phyloP scores from a whole-genome alignment of 2,888 invertebrate species.

The Meta bourneti region DNA sequence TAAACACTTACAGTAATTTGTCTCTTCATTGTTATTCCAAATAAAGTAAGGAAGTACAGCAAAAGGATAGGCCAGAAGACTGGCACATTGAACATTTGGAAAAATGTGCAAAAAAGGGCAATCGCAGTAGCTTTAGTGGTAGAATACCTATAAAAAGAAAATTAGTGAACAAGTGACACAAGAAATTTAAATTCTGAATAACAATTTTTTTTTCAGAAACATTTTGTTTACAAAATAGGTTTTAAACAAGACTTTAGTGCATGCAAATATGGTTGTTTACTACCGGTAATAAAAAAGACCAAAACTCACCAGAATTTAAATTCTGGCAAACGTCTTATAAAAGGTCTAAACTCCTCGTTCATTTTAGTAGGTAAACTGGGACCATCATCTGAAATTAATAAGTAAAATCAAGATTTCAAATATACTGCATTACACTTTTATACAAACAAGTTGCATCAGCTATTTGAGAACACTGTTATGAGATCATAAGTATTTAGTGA shows the following conservation, averaged over 20 bases:
- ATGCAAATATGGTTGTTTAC: background rate
- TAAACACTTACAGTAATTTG: slow-evolving; percentile 93
- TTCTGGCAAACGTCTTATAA: slow-evolving; percentile 96
- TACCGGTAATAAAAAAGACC: background rate
- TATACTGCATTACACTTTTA: background rate
- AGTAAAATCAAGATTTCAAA: slow-evolving; percentile 3
- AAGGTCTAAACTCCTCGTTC: slow-evolving; percentile 98
- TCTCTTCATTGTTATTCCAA: slow-evolving; percentile 99
- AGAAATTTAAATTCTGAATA: too few species aligned
- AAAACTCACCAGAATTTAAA: slow-evolving; percentile 95
- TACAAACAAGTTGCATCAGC: too few species aligned
- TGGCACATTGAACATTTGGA: slow-evolving; percentile 98
- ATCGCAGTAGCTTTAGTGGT: slow-evolving; percentile 96
- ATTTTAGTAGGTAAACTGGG: slow-evolving; percentile 96
- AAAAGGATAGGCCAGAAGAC: slow-evolving; percentile 99
- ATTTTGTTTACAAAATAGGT: background rate
- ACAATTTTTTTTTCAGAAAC: too few species aligned
- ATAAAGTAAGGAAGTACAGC: slow-evolving; percentile 99
- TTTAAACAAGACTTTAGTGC: background rate
- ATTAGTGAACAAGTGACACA: too few species aligned
- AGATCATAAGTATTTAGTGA: too few species aligned
- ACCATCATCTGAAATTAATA: slow-evolving; percentile 86
- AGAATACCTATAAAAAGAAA: slow-evolving; percentile 85
- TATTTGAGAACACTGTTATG: too few species aligned
- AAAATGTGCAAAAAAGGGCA: slow-evolving; percentile 95